Conservation (phyloP, 1,140 invertebrate genomes). For the Batillaria attramentaria region DNA sequence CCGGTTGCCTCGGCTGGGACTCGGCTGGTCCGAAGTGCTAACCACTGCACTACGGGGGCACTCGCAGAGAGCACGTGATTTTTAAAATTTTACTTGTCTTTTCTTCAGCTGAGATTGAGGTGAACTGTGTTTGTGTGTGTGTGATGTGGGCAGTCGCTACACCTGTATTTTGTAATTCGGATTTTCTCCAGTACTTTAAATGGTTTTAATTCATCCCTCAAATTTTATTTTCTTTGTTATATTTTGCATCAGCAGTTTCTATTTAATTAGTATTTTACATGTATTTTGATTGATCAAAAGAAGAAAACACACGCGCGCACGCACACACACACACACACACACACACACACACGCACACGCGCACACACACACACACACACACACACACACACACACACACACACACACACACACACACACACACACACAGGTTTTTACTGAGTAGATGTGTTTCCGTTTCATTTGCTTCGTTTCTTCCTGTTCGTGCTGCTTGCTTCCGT, state of each 20-base stretch:
- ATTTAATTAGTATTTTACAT: no score
- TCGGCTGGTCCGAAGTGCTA: no score
- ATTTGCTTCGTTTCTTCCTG: neutral
- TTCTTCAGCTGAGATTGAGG: no score
- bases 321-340: constrained; percentile 10
- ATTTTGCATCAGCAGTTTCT: no score
- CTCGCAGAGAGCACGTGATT: no score
- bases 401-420: neutral
- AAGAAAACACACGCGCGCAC: constrained; percentile 1
- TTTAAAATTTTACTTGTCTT: no score
- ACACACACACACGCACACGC: constrained; percentile 5
- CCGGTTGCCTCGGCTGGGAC: no score
- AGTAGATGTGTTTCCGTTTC: neutral
- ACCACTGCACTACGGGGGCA: no score
- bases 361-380: neutral
- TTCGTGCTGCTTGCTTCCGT: neutral
- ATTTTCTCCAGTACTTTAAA: neutral
- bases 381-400: neutral
- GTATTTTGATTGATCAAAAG: no score
- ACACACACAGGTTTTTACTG: neutral
- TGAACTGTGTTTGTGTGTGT: no score
- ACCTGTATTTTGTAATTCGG: neutral
- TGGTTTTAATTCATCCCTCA: no score
- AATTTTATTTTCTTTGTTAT: no score
- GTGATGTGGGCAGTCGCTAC: neutral